Evolutionary conservation across 1,140 invertebrate genomes (phyloP), one percentile per base, ranked within the genome.

Genomic region (Micrasema longulum): DNA sequence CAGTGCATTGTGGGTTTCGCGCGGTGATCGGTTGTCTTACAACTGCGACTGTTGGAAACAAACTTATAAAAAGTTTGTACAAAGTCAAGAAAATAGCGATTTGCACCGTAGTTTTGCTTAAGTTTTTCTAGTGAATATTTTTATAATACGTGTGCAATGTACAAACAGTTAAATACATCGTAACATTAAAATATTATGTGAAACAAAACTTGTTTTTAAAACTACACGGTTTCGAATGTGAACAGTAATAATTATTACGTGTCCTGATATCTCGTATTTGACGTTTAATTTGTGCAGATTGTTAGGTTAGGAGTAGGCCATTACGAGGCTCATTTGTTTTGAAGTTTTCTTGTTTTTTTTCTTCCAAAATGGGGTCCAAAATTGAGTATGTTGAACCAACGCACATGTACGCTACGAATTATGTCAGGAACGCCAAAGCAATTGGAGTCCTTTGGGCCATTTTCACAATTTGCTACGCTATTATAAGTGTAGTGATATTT

Each of bases 381-480:
- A 92, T 95, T 76, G 93, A 95, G 81, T 96, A 95, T 82, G 92
- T 95, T 57, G 94, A 95, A 79, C 93, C 92, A 55, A 91, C 91
- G 63, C 93, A 96, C 82, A 89, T 95, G 80, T 95, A 96, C 82
- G 94, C 93, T 57, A 93, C 94, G 18, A 97, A 95, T 83, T 98
- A 98, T 83, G 92, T 97, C 45, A 89, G 96, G 78, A 98, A 98
- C 88, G 96, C 95, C 50, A 95, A 97, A 86, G 96, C 97, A 41
- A 96, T 99, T 64, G 96, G 95, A 43, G 95, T 99, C 14, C 86
- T 98, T 48, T 99, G 97, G 97, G 96, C 92, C 18, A 94, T 98
- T 76, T 98, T 99, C 81, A 94, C 95, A 62, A 94, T 98, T 78
- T 98, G 97, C 84, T 98, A 96, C 82, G 94, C 95, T 55, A 98